Conservation (phyloP, 2,797 vertebrate genomes). For the Oryzias sinensis region DNA sequence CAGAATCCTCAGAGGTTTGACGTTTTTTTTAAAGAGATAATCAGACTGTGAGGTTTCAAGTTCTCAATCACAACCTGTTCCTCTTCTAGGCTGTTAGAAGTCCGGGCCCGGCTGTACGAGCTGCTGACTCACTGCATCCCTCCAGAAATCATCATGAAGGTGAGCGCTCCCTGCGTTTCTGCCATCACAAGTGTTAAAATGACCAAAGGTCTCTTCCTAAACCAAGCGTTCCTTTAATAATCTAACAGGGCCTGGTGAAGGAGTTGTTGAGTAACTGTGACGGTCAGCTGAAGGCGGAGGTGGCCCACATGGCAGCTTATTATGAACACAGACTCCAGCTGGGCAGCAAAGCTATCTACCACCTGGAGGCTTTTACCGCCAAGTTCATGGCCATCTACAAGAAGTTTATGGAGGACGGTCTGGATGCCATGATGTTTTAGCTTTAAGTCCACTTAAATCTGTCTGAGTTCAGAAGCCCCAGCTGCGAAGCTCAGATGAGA, state of each 20-base stretch:
- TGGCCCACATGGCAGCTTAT: constrained; percentile 91
- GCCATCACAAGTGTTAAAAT: neutral
- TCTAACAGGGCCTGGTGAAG: constrained; percentile 83
- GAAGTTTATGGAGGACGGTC: constrained; percentile 98
- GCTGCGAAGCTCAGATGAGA: neutral
- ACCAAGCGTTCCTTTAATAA: neutral
- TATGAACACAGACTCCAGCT: constrained; percentile 95
- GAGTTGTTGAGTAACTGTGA: constrained; percentile 95
- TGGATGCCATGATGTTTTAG: constrained; percentile 95
- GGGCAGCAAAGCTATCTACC: constrained; percentile 96
- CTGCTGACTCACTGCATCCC: constrained; percentile 97
- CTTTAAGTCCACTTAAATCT: constrained; percentile 10
- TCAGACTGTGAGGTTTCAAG: neutral
- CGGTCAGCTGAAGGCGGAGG: constrained; percentile 94
- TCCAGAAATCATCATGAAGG: constrained; percentile 96
- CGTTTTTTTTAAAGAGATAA: neutral
- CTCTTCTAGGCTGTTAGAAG: constrained; percentile 87
- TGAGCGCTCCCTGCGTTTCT: constrained; percentile 38
- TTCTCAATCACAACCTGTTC: neutral
- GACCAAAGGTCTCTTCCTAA: neutral
- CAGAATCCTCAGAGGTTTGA: constrained; percentile 91
- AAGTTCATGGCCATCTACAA: constrained; percentile 99
- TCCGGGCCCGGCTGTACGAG: constrained; percentile 91
- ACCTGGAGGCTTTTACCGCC: constrained; percentile 95
- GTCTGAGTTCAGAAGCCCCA: neutral